phyloP scores from a whole-genome alignment of 2,113 vertebrate species.

The Euleptes europaea region DNA sequence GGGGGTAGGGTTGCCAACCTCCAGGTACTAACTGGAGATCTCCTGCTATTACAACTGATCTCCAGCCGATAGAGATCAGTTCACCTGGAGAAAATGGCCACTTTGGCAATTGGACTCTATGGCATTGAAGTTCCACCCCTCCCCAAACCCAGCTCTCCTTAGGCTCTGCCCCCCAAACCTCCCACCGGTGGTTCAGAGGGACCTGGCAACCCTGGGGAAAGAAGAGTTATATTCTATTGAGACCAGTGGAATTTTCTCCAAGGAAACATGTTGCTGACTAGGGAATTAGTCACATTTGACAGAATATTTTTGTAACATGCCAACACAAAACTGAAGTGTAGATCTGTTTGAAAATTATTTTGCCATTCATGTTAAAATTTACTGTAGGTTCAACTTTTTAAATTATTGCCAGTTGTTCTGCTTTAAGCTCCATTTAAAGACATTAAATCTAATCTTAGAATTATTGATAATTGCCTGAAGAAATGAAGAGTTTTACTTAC shows the following conservation, averaged over 20 bases:
- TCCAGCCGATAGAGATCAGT: no score
- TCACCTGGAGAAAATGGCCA: no score
- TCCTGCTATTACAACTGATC: no score
- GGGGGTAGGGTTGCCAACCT: no score
- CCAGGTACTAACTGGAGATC: no score
- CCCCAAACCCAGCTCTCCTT: no score
- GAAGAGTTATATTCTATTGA: background rate
- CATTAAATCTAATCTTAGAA: background rate
- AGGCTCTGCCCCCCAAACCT: no score
- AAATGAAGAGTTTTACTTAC: constrained; percentile 6
- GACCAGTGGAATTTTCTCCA: background rate
- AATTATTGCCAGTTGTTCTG: background rate
- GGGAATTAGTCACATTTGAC: constrained; percentile 43
- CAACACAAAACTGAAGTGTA: constrained; percentile 7
- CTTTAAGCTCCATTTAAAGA: constrained; percentile 8
- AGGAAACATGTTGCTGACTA: background rate
- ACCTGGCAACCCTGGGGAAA: no score
- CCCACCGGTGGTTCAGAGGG: no score
- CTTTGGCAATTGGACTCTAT: no score
- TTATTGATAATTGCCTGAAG: constrained; percentile 1
- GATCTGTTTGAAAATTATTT: background rate
- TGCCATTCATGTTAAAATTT: constrained; percentile 1
- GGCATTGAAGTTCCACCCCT: no score
- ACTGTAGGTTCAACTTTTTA: constrained; percentile 23
- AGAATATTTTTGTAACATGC: constrained; percentile 27